phyloP scores from a whole-genome alignment of 2,888 invertebrate species.

The Drosophila mayaguana region DNA sequence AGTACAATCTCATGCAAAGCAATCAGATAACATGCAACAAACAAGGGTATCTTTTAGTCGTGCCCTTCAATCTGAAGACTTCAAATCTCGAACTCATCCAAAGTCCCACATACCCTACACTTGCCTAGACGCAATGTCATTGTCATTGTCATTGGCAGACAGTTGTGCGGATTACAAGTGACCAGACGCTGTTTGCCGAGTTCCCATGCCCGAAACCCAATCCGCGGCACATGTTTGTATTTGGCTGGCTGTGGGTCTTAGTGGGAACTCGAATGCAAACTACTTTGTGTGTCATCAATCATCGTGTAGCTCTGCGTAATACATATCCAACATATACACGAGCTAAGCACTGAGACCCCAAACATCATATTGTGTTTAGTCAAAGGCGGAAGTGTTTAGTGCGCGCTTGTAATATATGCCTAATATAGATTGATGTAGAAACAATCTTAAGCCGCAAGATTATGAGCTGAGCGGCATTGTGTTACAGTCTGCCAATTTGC shows the following conservation, averaged over 20 bases:
- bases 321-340: constrained; percentile 7
- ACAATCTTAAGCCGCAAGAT: constrained; percentile 53
- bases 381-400: constrained; percentile 68
- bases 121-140: constrained; percentile 37
- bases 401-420: constrained; percentile 33
- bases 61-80: neutral
- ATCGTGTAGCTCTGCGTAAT: constrained; percentile 36
- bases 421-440: constrained; percentile 70
- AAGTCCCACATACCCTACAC: constrained; percentile 1
- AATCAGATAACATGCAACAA: too few relatives aligned
- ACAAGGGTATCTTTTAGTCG: neutral
- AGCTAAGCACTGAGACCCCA: neutral
- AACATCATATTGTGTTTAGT: constrained; percentile 51
- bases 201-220: constrained; percentile 27
- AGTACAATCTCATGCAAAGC: too few relatives aligned
- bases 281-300: constrained; percentile 69
- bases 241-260: constrained; percentile 42
- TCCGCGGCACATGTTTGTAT: constrained; percentile 57
- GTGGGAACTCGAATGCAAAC: constrained; percentile 62
- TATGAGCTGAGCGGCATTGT: constrained; percentile 41
- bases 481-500: constrained; percentile 45
- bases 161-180: constrained; percentile 59
- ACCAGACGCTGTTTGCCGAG: constrained; percentile 30
- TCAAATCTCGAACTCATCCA: constrained; percentile 16
- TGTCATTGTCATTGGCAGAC: constrained; percentile 48